Conservation (phyloP, 2,113 vertebrate species). For the Zingel zingel region DNA sequence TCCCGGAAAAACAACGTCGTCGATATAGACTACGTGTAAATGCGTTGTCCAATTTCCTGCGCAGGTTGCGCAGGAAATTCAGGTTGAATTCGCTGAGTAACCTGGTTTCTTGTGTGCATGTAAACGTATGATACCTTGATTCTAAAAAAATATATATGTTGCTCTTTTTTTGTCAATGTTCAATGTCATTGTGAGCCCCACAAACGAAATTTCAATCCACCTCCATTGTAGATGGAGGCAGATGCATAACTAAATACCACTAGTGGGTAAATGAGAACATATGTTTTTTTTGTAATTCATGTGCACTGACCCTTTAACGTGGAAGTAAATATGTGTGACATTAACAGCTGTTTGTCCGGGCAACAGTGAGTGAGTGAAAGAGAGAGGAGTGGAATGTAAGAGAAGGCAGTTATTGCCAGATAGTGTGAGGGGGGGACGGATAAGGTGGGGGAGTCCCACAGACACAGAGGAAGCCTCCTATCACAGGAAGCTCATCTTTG, state of each 20-base stretch:
- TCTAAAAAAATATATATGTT: neutral
- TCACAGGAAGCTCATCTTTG: conserved; percentile 74
- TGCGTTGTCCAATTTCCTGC: neutral
- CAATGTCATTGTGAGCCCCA: neutral
- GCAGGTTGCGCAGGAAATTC: too few relatives aligned
- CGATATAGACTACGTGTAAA: neutral
- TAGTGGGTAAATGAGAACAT: neutral
- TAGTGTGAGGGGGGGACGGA: conserved; percentile 37
- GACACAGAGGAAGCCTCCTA: conserved; percentile 76
- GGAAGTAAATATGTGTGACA: neutral
- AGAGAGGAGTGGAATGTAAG: conserved; percentile 10
- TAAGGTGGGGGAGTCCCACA: conserved; percentile 63
- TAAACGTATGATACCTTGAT: too few relatives aligned
- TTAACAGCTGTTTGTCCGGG: neutral
- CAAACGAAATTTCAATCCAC: neutral
- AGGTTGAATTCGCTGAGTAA: neutral
- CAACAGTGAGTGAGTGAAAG: neutral
- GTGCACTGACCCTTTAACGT: conserved; percentile 1
- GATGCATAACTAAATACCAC: neutral
- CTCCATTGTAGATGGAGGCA: neutral
- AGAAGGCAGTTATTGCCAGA: conserved; percentile 37
- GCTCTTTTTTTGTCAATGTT: neutral
- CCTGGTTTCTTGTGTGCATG: neutral
- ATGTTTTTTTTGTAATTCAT: neutral
- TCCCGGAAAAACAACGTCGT: too few relatives aligned